Base-by-base conservation (phyloP, 1,140 invertebrate species). In the Paraescarpia echinospica region DNA sequence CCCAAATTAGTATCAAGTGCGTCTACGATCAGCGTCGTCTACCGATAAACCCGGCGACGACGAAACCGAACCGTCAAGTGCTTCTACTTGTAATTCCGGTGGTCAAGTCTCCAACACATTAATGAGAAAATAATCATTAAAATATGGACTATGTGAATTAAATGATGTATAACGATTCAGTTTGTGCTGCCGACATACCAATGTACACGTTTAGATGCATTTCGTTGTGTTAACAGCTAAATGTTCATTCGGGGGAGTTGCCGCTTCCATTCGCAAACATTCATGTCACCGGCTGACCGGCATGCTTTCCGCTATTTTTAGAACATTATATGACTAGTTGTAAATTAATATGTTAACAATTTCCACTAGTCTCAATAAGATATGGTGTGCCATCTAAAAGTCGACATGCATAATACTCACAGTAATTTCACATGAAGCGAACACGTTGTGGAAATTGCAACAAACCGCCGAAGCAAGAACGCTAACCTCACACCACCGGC, bases 401-500 rank as follows among this genome's bases (percentile, higher is more conserved):
- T 77, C 9, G 2, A 77, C 59, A 27, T 2, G 59, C 27, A 18
- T 77, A 77, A 77, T 77, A 77, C 59, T 77, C 22, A 77, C 59
- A 27, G 59, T 77, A 77, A 77, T 77, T 77, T 77, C 59, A 77
- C 59, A 77, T 77, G 59, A 77, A 77, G 59, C 22, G 59, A 77
- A 77, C 2, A 77, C 59, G 59, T 6, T 77, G 59, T 22, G 59
- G 59, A 77, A 77, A 27, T 77, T 77, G 59, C 59, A 77, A 77
- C 59, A 77, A 77, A 77, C 59, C 59, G 59, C 59, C 59, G 59
- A 27, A 18, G 59, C 59, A 4, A 12, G 59, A 77, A 77, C 59
- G 59, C 59, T 77, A 77, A 77, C 59, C 59, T 77, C 59, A 77
- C 59, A 77, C 59, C 59, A 77, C 59, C 59, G 59, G 59, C 59